Conservation (phyloP, 2,888 invertebrate genomes). For the Aplocera efformata region DNA sequence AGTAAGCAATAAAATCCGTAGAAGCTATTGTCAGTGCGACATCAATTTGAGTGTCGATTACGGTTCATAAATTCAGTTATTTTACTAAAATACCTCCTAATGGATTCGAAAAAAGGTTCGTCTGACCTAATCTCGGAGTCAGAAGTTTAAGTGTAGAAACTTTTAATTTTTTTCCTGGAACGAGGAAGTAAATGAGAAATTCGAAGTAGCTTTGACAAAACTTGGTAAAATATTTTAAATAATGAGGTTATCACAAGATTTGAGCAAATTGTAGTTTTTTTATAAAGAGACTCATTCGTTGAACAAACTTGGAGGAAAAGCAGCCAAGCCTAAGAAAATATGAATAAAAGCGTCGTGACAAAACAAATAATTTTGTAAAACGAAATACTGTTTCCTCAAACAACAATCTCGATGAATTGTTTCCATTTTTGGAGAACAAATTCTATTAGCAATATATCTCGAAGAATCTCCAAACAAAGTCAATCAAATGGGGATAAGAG, state of each 20-base stretch:
- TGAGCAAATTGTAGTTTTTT: too few species aligned
- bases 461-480: slow-evolving; percentile 20
- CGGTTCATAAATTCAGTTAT: slow-evolving; percentile 34
- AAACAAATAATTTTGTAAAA: slow-evolving; percentile 10
- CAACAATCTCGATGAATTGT: slow-evolving; percentile 10
- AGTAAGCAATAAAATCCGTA: slow-evolving; percentile 16
- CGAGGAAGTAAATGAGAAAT: slow-evolving; percentile 19
- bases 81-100: slow-evolving; percentile 27
- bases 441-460: slow-evolving; percentile 26
- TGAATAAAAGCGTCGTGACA: slow-evolving; percentile 3
- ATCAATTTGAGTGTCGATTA: slow-evolving; percentile 30
- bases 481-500: slow-evolving; percentile 23
- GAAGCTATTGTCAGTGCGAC: slow-evolving; percentile 25
- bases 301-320: too few species aligned
- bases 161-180: slow-evolving; percentile 30
- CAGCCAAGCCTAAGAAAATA: background rate
- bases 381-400: slow-evolving; percentile 7
- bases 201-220: slow-evolving; percentile 17
- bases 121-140: slow-evolving; percentile 31
- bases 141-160: slow-evolving; percentile 29
- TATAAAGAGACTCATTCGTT: too few species aligned
- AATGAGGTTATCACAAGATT: too few species aligned
- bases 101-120: slow-evolving; percentile 30
- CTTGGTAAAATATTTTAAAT: slow-evolving; percentile 3
- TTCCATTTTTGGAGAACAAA: slow-evolving; percentile 19